Evolutionary conservation across 2,113 vertebrate species (phyloP).

Genomic region (Centrocercus urophasianus): DNA sequence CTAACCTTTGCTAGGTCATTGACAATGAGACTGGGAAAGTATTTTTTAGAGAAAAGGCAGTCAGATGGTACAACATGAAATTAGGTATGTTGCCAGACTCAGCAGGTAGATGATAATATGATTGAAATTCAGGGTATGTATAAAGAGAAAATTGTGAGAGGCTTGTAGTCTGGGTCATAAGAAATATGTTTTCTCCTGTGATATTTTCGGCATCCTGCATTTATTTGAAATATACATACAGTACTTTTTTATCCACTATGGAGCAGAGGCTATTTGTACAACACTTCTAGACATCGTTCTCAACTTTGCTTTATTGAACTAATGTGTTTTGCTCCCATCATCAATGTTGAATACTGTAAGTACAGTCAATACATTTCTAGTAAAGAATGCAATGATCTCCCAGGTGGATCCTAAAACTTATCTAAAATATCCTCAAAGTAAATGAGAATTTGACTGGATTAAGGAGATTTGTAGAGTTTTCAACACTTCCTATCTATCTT

Average conservation of each 20-base stretch:
- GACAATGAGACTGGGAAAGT: conserved; percentile 41
- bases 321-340: neutral
- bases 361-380: neutral
- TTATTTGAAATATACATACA: neutral
- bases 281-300: neutral
- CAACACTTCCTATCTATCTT: neutral
- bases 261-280: neutral
- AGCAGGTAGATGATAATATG: conserved; percentile 53
- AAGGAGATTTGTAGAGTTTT: neutral
- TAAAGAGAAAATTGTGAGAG: conserved; percentile 39
- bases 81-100: conserved; percentile 53
- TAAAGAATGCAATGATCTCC: neutral
- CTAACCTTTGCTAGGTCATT: conserved; percentile 65
- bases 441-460: neutral
- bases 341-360: neutral
- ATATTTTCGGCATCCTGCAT: neutral
- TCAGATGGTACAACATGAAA: conserved; percentile 62
- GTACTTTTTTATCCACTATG: neutral
- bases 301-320: neutral
- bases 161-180: neutral
- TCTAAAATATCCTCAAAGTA: neutral
- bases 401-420: neutral
- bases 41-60: conserved; percentile 53
- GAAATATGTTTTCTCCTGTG: neutral
- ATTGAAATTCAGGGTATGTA: conserved; percentile 51